Base-by-base conservation (phyloP, 2,888 invertebrate species). In the Marasmarcha lunaedactyla region DNA sequence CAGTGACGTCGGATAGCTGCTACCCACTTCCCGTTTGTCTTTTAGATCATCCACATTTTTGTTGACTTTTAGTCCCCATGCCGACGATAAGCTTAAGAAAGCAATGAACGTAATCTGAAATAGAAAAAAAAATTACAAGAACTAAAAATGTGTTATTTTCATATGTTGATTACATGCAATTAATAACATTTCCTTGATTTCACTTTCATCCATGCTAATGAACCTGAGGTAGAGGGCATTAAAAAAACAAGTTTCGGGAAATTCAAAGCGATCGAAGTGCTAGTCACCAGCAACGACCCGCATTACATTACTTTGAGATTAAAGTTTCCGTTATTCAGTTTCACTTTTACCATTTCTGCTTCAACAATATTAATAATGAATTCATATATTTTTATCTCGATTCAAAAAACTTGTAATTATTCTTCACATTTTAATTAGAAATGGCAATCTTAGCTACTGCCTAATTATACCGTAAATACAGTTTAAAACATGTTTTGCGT, bases 331-430 rank as follows among this genome's bases (percentile, higher is more conserved):
- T 71, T 62, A 70, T 63, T 65, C 66, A 68, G 70, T 78, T 79
- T 79, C 79, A 77, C 81, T 79, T 76, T 65, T 68, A 56, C 63
- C 56, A 69, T 74, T 79, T 76, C 79, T 78, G 77, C 79, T 74
- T 5, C 6, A 25, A 67, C 53, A 50, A 47, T n/a, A n/a, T n/a
- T n/a, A n/a, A n/a, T n/a, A n/a, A n/a, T n/a, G n/a, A n/a, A n/a
- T n/a, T n/a, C n/a, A n/a, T n/a, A n/a, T n/a, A n/a, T n/a, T n/a
- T n/a, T n/a, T n/a, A n/a, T n/a, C n/a, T n/a, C n/a, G n/a, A n/a
- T n/a, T n/a, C n/a, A n/a, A n/a, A n/a, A n/a, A n/a, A n/a, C n/a
- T n/a, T n/a, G n/a, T n/a, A n/a, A n/a, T n/a, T n/a, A n/a, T n/a
- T n/a, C n/a, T n/a, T n/a, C n/a, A n/a, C n/a, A n/a, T n/a, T n/a